phyloP scores from a whole-genome alignment of 2,113 vertebrate genomes.

The Orcinus orca region DNA sequence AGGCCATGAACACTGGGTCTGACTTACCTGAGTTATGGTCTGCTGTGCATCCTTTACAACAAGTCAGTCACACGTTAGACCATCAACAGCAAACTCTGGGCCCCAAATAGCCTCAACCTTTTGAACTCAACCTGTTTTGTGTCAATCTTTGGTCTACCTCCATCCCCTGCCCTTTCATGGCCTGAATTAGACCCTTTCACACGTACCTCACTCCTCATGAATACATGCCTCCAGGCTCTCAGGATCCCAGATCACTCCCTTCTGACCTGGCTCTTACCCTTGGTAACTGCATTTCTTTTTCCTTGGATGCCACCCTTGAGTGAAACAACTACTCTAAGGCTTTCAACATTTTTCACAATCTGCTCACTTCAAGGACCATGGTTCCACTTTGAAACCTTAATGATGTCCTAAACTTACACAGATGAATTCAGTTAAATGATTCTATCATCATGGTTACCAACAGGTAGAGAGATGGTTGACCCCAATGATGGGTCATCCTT shows the following conservation, averaged over 20 bases:
- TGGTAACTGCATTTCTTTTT: not conserved
- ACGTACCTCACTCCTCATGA: not conserved
- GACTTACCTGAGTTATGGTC: not conserved
- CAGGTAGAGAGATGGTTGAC: not conserved
- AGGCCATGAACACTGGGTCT: too few species aligned
- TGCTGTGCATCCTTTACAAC: not conserved
- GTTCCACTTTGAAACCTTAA: not conserved
- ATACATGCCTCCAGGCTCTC: not conserved
- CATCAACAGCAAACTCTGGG: not conserved
- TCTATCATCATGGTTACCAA: not conserved
- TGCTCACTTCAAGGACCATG: not conserved
- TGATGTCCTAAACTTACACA: not conserved
- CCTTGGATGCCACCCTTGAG: fast-evolving
- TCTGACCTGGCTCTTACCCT: not conserved
- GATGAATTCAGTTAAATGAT: not conserved
- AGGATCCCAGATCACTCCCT: not conserved
- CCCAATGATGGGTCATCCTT: not conserved
- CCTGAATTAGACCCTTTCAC: not conserved
- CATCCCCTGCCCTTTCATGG: not conserved
- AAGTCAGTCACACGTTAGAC: not conserved
- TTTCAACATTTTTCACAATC: not conserved
- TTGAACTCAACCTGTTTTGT: too few species aligned
- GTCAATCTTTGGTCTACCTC: not conserved
- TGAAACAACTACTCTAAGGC: not conserved
- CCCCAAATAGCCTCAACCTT: not conserved